Evolutionary conservation across 2,113 vertebrate genomes (phyloP), one percentile per base, ranked within the genome.

Genomic region (Paedocypris sp.): DNA sequence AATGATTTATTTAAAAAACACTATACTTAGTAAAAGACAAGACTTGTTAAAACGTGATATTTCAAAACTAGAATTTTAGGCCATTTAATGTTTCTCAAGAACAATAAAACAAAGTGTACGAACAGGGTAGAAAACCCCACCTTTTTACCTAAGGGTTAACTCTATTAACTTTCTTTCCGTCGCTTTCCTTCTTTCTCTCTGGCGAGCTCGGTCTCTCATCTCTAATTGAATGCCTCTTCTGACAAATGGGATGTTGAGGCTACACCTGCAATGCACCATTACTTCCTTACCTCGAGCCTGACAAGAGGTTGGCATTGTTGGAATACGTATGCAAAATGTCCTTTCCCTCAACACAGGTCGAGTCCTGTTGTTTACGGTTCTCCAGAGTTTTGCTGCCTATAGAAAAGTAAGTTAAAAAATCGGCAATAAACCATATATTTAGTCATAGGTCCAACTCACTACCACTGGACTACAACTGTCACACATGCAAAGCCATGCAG

Each of bases 201-300:
- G 29, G 35, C 22, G 19, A 38, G 22, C 52, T 62, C 43, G 36
- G 60, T 64, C 69, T 62, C 68, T 38, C 45, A 62, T 59, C 52
- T 70, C 60, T 78, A 77, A 79, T 73, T 77, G 70, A 78, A 77
- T 75, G 71, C 70, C 61, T 80, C 70, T 72, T 42, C 59, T 74
- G 75, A 77, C 73, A 77, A 80, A 82, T 76, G 67, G 60, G 70
- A 65, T 75, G 68, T 71, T 75, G 70, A 74, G 73, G 75, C 67
- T 68, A 62, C 73, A 77, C 74, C 73, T 72, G 66, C 66, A 74
- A 78, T 75, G 77, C 72, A 72, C 73, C 72, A 78, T 78, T 75
- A 79, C 48, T 15, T 62, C 61, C 63, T 72, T 46, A 18, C 42
- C 52, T 61, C 53, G 64, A 59, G 39, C 51, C 31, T 57, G 61